A percentile compares a stretch with the other conserved stretches of the same genome.
These are phyloP conservation scores for Solen grandis DNA, from an alignment of 1,140 invertebrate species.

Conservation along the genomic window DNA sequence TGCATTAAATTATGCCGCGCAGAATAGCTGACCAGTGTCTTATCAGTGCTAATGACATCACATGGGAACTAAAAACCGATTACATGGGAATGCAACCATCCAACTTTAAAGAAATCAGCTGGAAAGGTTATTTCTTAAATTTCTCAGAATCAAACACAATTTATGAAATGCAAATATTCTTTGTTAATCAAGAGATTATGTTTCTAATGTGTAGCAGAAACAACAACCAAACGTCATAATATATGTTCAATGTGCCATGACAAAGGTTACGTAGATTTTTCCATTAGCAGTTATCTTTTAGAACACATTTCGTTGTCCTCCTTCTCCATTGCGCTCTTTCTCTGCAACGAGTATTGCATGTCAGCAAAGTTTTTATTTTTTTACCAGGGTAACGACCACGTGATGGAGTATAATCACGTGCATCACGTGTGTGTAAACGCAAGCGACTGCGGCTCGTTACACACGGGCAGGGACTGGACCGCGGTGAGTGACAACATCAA, in stretches of 20 bases:
- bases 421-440: conserved; percentile 65
- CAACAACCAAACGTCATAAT: background rate
- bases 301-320: background rate
- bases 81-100: too few relatives aligned
- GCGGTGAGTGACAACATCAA: conserved; percentile 46
- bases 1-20: too few relatives aligned
- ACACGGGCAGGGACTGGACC: conserved; percentile 68
- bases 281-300: background rate
- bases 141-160: too few relatives aligned
- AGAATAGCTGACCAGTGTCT: too few relatives aligned
- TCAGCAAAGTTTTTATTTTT: background rate
- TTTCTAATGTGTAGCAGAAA: background rate
- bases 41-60: too few relatives aligned
- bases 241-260: background rate
- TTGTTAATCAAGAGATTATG: too few relatives aligned
- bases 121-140: too few relatives aligned
- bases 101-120: too few relatives aligned
- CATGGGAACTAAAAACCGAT: too few relatives aligned
- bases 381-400: conserved; percentile 69
- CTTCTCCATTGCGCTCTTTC: background rate
- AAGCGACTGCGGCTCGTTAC: conserved; percentile 68
- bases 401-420: conserved; percentile 68
- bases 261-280: background rate
- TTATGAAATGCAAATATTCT: too few relatives aligned
- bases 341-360: background rate